These are phyloP conservation scores for Scrobipalpa costella DNA, from an alignment of 2,888 invertebrate species.

Conservation along the genomic window DNA sequence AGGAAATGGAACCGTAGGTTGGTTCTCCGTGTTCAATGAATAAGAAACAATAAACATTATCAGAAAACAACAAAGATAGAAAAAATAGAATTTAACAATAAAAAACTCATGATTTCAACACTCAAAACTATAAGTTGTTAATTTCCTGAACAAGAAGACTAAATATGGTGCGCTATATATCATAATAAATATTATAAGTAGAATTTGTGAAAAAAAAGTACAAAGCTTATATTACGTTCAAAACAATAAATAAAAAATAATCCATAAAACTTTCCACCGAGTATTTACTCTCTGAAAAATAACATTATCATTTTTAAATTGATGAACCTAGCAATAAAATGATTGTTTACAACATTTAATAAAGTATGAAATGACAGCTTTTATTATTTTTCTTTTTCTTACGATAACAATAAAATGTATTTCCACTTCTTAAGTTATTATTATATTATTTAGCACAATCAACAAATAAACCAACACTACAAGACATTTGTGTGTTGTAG, in stretches of 20 bases:
- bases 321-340: neutral
- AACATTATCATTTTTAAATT: neutral
- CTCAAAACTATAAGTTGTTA: no score
- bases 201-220: no score
- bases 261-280: no score
- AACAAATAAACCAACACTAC: neutral
- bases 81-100: neutral
- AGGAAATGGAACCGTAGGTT: neutral
- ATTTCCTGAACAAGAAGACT: no score
- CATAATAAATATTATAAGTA: no score
- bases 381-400: neutral
- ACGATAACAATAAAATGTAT: neutral
- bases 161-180: no score
- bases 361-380: neutral
- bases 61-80: no score
- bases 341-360: neutral
- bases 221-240: no score
- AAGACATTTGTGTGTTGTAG: neutral
- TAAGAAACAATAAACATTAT: neutral
- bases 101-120: no score
- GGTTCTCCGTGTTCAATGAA: neutral
- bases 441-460: neutral
- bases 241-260: no score
- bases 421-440: neutral
- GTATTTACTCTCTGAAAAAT: no score